A percentile compares a stretch with the other conserved stretches of the same genome.
phyloP scores from a whole-genome alignment of 2,888 invertebrate species.

The Xestoiulus laeticollis region DNA sequence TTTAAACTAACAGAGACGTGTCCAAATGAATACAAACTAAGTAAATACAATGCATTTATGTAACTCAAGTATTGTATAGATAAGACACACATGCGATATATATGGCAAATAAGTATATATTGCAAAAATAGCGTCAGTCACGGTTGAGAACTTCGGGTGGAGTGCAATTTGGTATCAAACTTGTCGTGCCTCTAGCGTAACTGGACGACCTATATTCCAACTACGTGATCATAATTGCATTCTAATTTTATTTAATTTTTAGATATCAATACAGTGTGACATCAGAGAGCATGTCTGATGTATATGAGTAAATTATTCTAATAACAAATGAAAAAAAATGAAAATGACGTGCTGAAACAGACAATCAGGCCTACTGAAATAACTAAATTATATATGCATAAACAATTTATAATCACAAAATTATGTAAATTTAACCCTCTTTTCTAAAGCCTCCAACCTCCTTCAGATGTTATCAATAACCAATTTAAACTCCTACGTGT shows the following conservation, averaged over 20 bases:
- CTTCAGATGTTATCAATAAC: no score
- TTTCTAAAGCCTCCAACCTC: not conserved
- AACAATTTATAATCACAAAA: not conserved
- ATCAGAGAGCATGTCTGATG: not conserved
- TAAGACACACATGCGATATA: not conserved
- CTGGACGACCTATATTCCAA: conserved; percentile 23
- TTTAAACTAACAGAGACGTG: not conserved
- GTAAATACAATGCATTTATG: not conserved
- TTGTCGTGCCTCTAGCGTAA: conserved; percentile 31
- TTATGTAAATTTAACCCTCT: not conserved
- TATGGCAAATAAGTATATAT: not conserved
- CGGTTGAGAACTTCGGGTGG: conserved; percentile 16
- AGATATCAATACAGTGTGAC: not conserved
- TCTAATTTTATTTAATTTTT: not conserved
- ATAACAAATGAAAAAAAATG: not conserved
- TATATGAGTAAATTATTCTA: not conserved
- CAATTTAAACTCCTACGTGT: no score
- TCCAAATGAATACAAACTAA: not conserved
- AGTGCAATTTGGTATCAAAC: not conserved
- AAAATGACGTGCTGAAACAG: not conserved
- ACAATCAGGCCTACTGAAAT: not conserved
- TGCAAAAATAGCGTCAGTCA: conserved; percentile 11
- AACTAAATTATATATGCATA: not conserved
- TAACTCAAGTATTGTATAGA: not conserved
- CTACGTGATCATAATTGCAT: conserved; percentile 6